Conservation (phyloP, 2,888 invertebrate genomes). For the Hemicrepidius hirtus region DNA sequence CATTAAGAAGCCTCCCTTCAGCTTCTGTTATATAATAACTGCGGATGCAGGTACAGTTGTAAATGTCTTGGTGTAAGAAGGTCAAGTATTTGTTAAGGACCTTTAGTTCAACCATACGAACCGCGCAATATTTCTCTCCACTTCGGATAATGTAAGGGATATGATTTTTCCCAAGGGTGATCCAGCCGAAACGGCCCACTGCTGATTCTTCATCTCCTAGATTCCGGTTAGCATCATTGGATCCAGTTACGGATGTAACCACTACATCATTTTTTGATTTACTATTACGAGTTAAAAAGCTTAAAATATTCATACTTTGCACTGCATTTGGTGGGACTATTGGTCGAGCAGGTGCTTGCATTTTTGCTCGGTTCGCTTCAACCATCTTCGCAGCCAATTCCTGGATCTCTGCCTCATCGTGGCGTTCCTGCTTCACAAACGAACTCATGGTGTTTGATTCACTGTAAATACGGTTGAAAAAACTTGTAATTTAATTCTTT, state of each 20-base stretch:
- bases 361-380: conserved; percentile 85
- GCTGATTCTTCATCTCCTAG: conserved; percentile 82
- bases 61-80: conserved; percentile 91
- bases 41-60: conserved; percentile 92
- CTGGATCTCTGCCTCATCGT: conserved; percentile 91
- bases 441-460: conserved; percentile 29
- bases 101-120: conserved; percentile 94
- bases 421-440: conserved; percentile 81
- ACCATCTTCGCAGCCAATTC: conserved; percentile 91
- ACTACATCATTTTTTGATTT: conserved; percentile 58
- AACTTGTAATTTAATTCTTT: neutral
- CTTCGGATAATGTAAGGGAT: conserved; percentile 93
- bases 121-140: conserved; percentile 92
- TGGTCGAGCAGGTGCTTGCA: conserved; percentile 69
- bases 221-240: conserved; percentile 57
- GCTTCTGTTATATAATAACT: conserved; percentile 95
- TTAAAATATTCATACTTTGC: conserved; percentile 55
- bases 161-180: conserved; percentile 87
- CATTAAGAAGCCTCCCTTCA: conserved; percentile 92
- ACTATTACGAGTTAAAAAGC: conserved; percentile 53
- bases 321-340: conserved; percentile 54
- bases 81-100: conserved; percentile 91
- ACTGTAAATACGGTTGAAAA: neutral
- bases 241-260: conserved; percentile 60
- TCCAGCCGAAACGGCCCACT: conserved; percentile 93